Evolutionary conservation across 2,113 vertebrate species (phyloP).

Genomic region (Mionectes macconnelli): DNA sequence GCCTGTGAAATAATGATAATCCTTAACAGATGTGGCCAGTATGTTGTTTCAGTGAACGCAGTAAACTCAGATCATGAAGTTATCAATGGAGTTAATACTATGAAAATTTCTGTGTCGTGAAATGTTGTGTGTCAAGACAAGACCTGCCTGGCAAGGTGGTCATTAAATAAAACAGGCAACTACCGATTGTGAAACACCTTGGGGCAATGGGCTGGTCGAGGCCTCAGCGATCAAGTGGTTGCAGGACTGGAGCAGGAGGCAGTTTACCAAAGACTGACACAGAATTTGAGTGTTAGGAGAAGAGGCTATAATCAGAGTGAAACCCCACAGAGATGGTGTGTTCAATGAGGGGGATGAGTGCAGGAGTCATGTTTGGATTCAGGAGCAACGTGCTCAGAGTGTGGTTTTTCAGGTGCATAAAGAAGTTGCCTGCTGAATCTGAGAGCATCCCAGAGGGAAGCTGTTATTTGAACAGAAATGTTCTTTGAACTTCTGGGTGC

Average conservation of each 20-base stretch:
- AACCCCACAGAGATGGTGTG: background rate
- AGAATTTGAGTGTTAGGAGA: background rate
- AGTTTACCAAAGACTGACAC: background rate
- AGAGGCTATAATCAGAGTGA: background rate
- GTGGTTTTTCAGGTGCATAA: background rate
- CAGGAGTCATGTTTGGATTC: background rate
- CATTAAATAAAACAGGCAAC: background rate
- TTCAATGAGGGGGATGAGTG: background rate
- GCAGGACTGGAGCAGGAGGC: background rate
- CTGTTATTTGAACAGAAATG: background rate
- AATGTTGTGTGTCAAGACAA: background rate
- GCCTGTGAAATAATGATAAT: background rate
- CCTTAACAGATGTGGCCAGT: background rate
- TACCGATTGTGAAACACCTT: background rate
- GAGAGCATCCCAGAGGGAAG: background rate
- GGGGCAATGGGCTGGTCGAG: background rate
- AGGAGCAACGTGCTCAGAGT: fast-evolving
- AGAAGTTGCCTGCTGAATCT: background rate
- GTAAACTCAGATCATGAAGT: background rate
- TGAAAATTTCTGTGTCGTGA: background rate
- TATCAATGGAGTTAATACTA: background rate
- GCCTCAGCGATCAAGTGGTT: background rate
- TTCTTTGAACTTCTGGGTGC: background rate
- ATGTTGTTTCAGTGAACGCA: background rate
- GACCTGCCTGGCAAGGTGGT: background rate